These are phyloP conservation scores for Tenebrio molitor DNA, from an alignment of 1,140 invertebrate genomes.

Conservation along the genomic window DNA sequence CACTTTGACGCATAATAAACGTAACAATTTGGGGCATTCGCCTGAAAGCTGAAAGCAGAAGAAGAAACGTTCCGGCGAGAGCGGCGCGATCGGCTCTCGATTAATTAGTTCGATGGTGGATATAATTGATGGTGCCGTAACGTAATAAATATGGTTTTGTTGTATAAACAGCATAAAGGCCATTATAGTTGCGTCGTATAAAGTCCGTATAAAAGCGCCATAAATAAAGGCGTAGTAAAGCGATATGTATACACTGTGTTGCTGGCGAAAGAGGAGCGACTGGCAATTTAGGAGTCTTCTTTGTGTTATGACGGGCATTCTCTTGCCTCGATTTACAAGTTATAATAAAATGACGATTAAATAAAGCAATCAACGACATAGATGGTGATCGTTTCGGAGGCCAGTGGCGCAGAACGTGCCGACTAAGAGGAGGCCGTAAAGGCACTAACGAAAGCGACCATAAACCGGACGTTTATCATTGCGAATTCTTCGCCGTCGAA, in stretches of 20 bases:
- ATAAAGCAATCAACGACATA: constrained; percentile 24
- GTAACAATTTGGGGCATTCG: no score
- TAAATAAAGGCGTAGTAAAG: constrained; percentile 15
- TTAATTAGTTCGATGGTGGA: constrained; percentile 29
- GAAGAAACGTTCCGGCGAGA: no score
- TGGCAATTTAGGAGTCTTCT: constrained; percentile 27
- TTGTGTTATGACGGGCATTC: constrained; percentile 32
- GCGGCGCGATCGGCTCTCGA: neutral
- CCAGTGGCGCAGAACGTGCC: constrained; percentile 1
- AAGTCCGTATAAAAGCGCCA: constrained; percentile 34
- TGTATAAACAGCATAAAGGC: constrained; percentile 37
- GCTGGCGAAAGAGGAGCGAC: constrained; percentile 18
- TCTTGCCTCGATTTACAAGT: constrained; percentile 32
- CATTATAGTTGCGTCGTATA: constrained; percentile 38
- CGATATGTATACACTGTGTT: constrained; percentile 19
- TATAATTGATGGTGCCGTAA: constrained; percentile 13
- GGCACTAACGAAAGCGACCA: neutral
- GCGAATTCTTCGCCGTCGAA: neutral
- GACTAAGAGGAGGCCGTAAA: neutral
- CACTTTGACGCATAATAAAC: no score
- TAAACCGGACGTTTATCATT: neutral
- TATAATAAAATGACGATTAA: constrained; percentile 37
- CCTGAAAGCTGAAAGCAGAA: no score
- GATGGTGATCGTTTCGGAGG: constrained; percentile 6
- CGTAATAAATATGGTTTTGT: constrained; percentile 42